Conservation (phyloP, 2,888 invertebrate species). For the Ectemnius continuus region DNA sequence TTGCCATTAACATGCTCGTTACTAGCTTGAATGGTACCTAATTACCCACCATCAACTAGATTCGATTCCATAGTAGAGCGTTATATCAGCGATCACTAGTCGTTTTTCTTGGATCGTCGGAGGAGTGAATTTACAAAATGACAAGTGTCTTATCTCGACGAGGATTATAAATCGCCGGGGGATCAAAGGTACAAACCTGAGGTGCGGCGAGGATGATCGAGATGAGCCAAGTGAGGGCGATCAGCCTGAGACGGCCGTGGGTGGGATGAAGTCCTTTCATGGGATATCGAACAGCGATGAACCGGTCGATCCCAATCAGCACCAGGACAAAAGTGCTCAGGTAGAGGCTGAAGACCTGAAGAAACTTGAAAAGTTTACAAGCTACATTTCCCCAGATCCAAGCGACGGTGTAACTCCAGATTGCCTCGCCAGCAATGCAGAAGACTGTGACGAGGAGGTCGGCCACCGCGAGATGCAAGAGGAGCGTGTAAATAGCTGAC, state of each 20-base stretch:
- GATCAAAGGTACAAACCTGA: conserved; percentile 83
- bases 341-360: conserved; percentile 90
- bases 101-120: too few species aligned
- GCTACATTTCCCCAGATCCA: conserved; percentile 88
- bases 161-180: not conserved
- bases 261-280: conserved; percentile 83
- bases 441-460: conserved; percentile 90
- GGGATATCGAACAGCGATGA: conserved; percentile 89
- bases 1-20: not conserved
- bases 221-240: conserved; percentile 85
- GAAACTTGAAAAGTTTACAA: conserved; percentile 89
- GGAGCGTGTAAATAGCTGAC: conserved; percentile 87
- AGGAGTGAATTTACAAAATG: too few species aligned
- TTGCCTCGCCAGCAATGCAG: conserved; percentile 89
- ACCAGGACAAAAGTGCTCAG: conserved; percentile 90
- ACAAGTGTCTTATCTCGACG: too few species aligned
- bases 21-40: not conserved
- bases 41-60: not conserved
- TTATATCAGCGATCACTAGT: too few species aligned
- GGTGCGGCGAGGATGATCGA: conserved; percentile 88
- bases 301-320: conserved; percentile 89
- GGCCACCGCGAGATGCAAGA: conserved; percentile 90
- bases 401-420: conserved; percentile 89
- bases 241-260: conserved; percentile 84
- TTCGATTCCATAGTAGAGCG: too few species aligned